Conservation (phyloP, 2,797 vertebrate species). For the Eupleurogrammus muticus region DNA sequence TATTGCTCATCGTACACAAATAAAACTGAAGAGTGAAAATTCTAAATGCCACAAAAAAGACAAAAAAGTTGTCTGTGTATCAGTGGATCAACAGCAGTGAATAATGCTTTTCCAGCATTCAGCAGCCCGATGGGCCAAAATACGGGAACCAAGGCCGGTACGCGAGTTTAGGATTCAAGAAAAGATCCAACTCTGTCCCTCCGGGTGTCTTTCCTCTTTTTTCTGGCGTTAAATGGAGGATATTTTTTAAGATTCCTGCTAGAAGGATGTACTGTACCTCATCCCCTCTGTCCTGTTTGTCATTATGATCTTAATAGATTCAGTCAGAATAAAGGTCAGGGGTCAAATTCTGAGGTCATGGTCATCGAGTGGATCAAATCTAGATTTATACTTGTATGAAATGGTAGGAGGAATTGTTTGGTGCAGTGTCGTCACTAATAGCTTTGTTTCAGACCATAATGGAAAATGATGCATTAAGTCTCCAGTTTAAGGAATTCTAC, state of each 20-base stretch:
- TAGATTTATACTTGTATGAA: background rate
- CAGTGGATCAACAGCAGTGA: background rate
- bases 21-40: background rate
- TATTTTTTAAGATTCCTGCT: background rate
- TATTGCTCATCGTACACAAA: background rate
- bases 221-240: background rate
- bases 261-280: background rate
- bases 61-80: background rate
- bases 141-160: background rate
- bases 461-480: constrained; percentile 28
- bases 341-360: background rate
- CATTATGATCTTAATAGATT: background rate
- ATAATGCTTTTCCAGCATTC: constrained; percentile 4
- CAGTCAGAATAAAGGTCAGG: background rate
- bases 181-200: background rate
- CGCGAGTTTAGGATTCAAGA: background rate
- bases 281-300: background rate
- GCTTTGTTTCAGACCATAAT: background rate
- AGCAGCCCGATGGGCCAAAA: too few species aligned
- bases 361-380: background rate
- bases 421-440: background rate
- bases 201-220: background rate
- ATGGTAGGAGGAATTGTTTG: background rate
- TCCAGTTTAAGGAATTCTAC: constrained; percentile 4
- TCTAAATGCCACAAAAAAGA: too few species aligned